Base-by-base conservation (phyloP, 2,888 invertebrate genomes). In the Eueremaeus valkanovi region DNA sequence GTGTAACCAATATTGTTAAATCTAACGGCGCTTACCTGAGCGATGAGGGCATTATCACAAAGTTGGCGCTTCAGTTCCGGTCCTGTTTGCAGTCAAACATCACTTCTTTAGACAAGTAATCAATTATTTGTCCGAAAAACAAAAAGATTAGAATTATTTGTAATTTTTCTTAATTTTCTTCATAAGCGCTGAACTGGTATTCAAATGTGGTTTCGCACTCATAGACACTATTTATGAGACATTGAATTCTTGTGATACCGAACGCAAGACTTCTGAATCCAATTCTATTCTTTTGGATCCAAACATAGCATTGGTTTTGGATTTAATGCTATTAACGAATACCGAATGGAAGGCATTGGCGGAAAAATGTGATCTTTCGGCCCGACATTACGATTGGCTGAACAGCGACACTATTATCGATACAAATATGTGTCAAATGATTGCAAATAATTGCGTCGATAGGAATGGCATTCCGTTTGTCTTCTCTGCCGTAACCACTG, bases 81-180 rank as follows among this genome's bases (percentile, higher is more conserved):
- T 40, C 40, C 13, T 27, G 45, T 11, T 45, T 70, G 45, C 42
- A 70, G 24, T 33, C 42, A 45, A 45, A 70, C 29, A 70, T 70
- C 45, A 70, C 40, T 24, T 36, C 70, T 16, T 24, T 70, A n/a
- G 70, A 70, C 11, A 70, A 45, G 70, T 70, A 70, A 18, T 68
- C 21, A 68, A 21, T 24, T 9, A 68, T 36, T 66, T 27, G 3
- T 1, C 8, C 16, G n/a, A n/a, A n/a, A n/a, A n/a, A n/a, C n/a
- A n/a, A n/a, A n/a, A n/a, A n/a, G n/a, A n/a, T n/a, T n/a, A n/a
- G n/a, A n/a, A n/a, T n/a, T n/a, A n/a, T n/a, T n/a, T n/a, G 21
- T 42, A 24, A n/a, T 24, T 2, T 40, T 31, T 68, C 5, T 21
- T 68, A 24, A 11, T 18, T 36, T n/a, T n/a, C n/a, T 31, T 55